Percentiles rank a stretch among this genome's conserved stretches.
Evolutionary conservation across 2,797 vertebrate species (phyloP).

Genomic region (Apodemus agrarius): DNA sequence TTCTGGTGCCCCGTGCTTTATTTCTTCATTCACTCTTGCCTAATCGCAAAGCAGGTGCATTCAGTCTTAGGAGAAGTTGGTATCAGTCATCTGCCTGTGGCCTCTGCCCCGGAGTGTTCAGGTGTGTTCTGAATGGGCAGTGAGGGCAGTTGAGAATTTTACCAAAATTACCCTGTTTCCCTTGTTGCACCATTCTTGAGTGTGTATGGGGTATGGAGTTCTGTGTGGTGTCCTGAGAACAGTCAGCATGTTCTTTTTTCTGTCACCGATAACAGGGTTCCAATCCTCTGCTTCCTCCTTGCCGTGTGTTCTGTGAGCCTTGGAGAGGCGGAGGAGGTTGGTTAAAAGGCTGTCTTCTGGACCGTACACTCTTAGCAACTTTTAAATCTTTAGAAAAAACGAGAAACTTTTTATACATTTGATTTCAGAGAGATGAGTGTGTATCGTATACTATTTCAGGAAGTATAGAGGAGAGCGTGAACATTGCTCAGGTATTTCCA

Average conservation of each 20-base stretch:
- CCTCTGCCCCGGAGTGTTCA: not conserved
- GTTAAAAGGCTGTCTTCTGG: not conserved
- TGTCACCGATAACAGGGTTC: not conserved
- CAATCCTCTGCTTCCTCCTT: not conserved
- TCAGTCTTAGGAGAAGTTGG: not conserved
- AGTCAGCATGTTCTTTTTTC: not conserved
- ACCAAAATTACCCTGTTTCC: not conserved
- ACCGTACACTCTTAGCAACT: not conserved
- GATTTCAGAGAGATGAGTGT: not conserved
- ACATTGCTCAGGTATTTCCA: not conserved
- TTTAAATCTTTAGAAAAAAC: not conserved
- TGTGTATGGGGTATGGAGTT: not conserved
- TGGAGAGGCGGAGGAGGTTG: constrained; percentile 3
- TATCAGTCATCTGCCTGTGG: not conserved
- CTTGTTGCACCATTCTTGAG: not conserved
- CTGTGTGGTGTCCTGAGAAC: not conserved
- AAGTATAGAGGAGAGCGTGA: constrained; percentile 18
- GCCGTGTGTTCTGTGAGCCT: not conserved
- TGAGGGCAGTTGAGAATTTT: not conserved
- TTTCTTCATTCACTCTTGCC: not conserved
- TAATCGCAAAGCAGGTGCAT: not conserved
- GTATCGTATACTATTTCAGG: not conserved
- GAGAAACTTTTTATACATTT: not conserved
- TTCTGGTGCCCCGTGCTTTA: not conserved
- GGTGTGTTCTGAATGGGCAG: not conserved